Conservation (phyloP, 2,888 invertebrate genomes). For the Sesia apiformis region DNA sequence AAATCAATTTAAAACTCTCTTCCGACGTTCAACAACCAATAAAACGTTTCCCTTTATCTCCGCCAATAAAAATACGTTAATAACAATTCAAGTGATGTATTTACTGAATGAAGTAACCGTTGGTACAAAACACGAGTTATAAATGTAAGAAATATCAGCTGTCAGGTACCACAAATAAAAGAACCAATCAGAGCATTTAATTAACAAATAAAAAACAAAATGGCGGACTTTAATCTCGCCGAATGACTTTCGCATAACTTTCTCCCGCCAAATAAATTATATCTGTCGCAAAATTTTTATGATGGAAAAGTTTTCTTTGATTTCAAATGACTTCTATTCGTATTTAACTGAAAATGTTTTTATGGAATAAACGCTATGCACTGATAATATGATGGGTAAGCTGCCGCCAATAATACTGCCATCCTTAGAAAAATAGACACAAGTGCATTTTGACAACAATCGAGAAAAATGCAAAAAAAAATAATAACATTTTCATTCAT, state of each 20-base stretch:
- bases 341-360: not conserved
- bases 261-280: slow-evolving; percentile 31
- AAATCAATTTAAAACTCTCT: not conserved
- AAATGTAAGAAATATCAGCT: slow-evolving; percentile 14
- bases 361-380: not conserved
- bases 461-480: no score
- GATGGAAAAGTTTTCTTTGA: not conserved
- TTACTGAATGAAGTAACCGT: not conserved
- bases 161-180: not conserved
- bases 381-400: not conserved
- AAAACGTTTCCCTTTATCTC: not conserved
- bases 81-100: not conserved
- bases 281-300: slow-evolving; percentile 8
- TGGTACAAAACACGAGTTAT: slow-evolving; percentile 10
- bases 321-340: not conserved
- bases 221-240: slow-evolving; percentile 15
- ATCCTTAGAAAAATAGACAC: no score
- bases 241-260: slow-evolving; percentile 26
- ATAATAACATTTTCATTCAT: no score
- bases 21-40: not conserved
- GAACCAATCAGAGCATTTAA: slow-evolving; percentile 11
- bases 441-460: no score
- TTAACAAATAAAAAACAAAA: slow-evolving; percentile 16
- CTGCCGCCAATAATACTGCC: not conserved
- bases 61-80: not conserved